Percentiles rank a stretch among this genome's conserved stretches.
These are phyloP conservation scores for Colossoma macropomum DNA, from an alignment of 2,113 vertebrate species.

Conservation along the genomic window DNA sequence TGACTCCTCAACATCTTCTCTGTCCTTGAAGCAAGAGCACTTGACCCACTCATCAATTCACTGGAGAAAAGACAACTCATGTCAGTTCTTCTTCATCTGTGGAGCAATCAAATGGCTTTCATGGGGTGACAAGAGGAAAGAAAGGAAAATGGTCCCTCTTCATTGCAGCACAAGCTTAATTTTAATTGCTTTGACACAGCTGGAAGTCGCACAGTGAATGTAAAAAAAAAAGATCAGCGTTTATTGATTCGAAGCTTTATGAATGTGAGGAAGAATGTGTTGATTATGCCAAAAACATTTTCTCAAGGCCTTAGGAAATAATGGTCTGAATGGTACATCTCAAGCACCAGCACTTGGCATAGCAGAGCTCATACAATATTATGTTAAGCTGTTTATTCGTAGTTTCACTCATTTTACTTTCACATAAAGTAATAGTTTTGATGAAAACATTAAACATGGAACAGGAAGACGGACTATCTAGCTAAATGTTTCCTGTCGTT, in stretches of 20 bases:
- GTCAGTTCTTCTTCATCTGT: slow-evolving; percentile 41
- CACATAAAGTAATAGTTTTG: neutral
- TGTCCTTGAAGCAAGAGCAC: neutral
- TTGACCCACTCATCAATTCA: slow-evolving; percentile 9
- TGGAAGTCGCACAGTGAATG: slow-evolving; percentile 29
- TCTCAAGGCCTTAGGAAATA: neutral
- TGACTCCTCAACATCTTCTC: neutral
- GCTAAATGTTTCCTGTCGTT: no score
- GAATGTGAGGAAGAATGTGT: neutral
- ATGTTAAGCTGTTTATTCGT: neutral
- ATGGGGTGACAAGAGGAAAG: neutral
- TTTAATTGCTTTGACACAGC: slow-evolving; percentile 40
- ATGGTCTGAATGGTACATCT: neutral
- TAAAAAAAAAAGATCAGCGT: slow-evolving; percentile 13
- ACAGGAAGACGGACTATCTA: no score
- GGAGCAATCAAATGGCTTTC: slow-evolving; percentile 43
- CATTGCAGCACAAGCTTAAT: slow-evolving; percentile 19
- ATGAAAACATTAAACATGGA: no score
- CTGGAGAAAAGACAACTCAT: slow-evolving; percentile 14
- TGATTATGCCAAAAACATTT: slow-evolving; percentile 15
- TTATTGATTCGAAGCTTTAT: neutral
- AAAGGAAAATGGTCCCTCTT: neutral
- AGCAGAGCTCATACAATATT: neutral
- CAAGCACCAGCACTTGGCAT: neutral
- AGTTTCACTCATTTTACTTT: neutral